Evolutionary conservation across 1,140 invertebrate species (phyloP).

Genomic region (Geopemphigus sp.): DNA sequence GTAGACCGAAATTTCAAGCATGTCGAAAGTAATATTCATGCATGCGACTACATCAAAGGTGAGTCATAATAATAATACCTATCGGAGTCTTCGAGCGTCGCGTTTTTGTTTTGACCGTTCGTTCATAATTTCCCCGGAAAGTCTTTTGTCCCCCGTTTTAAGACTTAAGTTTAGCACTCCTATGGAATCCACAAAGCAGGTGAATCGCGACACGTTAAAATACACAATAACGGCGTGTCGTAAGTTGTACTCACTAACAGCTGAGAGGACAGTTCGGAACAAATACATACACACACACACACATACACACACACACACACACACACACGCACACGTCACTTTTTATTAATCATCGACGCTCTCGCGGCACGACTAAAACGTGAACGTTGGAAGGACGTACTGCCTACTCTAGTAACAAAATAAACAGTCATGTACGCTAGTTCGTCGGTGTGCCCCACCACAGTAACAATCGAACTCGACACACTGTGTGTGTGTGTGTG

Average conservation of each 20-base stretch:
- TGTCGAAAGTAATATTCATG: no score
- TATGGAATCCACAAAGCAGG: no score
- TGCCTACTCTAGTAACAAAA: not conserved
- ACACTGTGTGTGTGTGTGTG: not conserved
- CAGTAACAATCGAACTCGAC: conserved; percentile 10
- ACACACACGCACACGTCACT: not conserved
- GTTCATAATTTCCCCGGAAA: no score
- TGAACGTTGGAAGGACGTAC: not conserved
- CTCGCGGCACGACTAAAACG: not conserved
- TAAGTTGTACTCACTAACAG: not conserved
- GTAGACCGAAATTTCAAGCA: no score
- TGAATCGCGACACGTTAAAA: no score
- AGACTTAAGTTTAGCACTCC: no score
- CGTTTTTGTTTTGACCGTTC: no score
- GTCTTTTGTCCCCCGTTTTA: no score
- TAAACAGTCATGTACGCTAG: not conserved
- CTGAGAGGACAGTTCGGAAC: not conserved
- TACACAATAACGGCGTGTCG: not conserved
- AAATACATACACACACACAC: not conserved
- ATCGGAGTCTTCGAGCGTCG: no score
- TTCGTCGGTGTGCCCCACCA: not conserved
- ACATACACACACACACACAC: not conserved
- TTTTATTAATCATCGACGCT: no score
- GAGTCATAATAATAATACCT: no score
- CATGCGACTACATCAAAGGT: no score